Base-by-base conservation (phyloP, 2,113 vertebrate species). In the Hirundichthys speculiger region DNA sequence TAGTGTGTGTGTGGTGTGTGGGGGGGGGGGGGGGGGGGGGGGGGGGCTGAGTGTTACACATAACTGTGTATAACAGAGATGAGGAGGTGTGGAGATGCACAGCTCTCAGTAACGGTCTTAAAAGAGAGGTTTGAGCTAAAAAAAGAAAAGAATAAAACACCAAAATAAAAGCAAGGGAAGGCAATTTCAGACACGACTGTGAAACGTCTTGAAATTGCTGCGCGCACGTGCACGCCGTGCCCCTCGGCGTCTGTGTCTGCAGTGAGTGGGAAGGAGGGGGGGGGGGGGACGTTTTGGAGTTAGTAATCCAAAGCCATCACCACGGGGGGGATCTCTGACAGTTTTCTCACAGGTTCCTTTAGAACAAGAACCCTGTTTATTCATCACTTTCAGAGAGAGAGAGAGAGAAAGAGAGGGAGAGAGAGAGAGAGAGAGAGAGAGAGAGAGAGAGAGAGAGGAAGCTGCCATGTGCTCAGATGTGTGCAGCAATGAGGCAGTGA, bases 311-410 rank as follows among this genome's bases (percentile, higher is more conserved):
- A 73, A 85, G 48, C 25, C 61, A 41, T 66, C 66, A 70, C 63
- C 39, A 39, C 55, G n/a, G 74, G 75, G n/a, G 70, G 39, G 64
- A 66, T 58, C 68, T 74, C 72, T 81, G 77, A 83, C 75, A 77
- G 77, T 55, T 72, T 48, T 61, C 72, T 69, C 62, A 24, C 71
- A 52, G 75, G 63, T 63, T 75, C 60, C 60, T 58, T 65, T 25
- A 66, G 13, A 73, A 56, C 55, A 52, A 22, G 52, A 15, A 13
- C 56, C 58, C 59, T 53, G 80, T 86, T 89, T 86, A 82, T 64
- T 87, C 85, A 75, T 83, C 85, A 85, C 58, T 84, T 81, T 65
- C 64, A 77, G 61, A 12, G 64, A 79, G 69, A 54, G n/a, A 65
- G 30, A 70, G 70, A 61, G 59, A 52, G 30, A 38, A 18, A 6